Conservation (phyloP, 2,888 invertebrate species). For the Luffia ferchaultella region DNA sequence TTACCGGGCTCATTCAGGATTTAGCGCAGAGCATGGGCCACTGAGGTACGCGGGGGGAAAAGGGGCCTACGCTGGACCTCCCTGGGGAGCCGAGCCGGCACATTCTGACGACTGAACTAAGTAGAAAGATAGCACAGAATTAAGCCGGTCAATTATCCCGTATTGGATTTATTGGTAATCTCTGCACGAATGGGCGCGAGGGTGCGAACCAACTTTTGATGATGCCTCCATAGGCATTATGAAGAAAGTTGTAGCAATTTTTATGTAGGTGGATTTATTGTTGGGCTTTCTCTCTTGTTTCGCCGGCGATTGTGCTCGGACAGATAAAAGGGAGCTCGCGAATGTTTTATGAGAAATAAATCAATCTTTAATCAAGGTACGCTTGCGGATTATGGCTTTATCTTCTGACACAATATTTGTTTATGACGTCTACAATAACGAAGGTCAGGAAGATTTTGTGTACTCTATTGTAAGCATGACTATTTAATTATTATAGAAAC, state of each 20-base stretch:
- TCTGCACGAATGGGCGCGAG: conserved; percentile 66
- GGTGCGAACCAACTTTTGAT: conserved; percentile 66
- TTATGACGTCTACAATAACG: too few species aligned
- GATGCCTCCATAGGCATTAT: conserved; percentile 62
- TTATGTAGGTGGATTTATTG: conserved; percentile 63
- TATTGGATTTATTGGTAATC: conserved; percentile 68
- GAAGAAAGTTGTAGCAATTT: conserved; percentile 66
- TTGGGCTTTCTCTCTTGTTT: conserved; percentile 49
- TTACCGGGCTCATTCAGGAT: conserved; percentile 32
- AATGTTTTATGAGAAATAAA: conserved; percentile 48
- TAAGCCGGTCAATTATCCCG: conserved; percentile 68
- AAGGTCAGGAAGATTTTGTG: too few species aligned
- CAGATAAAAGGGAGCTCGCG: conserved; percentile 48
- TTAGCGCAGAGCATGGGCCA: conserved; percentile 13
- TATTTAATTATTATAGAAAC: too few species aligned
- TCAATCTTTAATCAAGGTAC: conserved; percentile 43
- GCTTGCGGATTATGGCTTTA: conserved; percentile 10
- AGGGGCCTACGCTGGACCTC: conserved; percentile 46
- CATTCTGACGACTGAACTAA: conserved; percentile 67
- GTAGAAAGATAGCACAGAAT: conserved; percentile 67
- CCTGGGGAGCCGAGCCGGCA: conserved; percentile 62
- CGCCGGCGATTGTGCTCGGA: conserved; percentile 44
- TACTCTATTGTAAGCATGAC: too few species aligned
- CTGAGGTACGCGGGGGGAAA: conserved; percentile 26
- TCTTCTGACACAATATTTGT: neutral